A percentile compares a stretch with the other conserved stretches of the same genome.
Conservation (phyloP, 2,113 vertebrate species). For the Hippotragus niger region DNA sequence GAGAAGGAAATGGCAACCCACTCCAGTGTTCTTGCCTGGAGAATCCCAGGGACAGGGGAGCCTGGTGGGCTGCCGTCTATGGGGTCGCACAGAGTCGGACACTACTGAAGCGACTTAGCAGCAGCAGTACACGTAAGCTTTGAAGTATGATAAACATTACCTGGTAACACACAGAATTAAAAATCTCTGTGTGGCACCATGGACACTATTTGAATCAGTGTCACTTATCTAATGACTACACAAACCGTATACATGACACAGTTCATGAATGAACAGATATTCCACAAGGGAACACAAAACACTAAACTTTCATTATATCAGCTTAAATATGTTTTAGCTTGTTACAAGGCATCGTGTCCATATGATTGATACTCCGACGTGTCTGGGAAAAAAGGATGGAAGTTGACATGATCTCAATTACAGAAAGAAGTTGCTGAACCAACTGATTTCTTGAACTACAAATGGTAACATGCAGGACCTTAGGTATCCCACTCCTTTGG, state of each 20-base stretch:
- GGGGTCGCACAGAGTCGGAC: too few species aligned
- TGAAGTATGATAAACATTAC: not conserved
- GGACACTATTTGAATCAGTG: not conserved
- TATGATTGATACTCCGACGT: not conserved
- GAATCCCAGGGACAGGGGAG: too few species aligned
- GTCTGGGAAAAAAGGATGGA: not conserved
- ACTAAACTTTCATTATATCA: not conserved
- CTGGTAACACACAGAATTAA: constrained; percentile 42
- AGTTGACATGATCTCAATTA: not conserved
- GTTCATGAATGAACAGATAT: not conserved
- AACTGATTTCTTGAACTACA: not conserved
- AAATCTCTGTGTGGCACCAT: not conserved
- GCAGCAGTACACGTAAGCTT: not conserved
- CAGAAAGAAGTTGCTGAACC: not conserved
- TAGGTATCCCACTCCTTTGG: not conserved
- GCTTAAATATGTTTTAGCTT: not conserved
- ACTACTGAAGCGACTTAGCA: too few species aligned
- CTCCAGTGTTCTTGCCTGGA: too few species aligned
- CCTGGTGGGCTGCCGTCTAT: too few species aligned
- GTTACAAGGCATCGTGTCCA: not conserved
- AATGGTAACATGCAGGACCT: not conserved
- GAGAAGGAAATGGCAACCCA: too few species aligned
- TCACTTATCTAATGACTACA: not conserved
- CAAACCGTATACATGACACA: not conserved
- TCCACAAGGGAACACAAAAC: not conserved